Percentiles rank a stretch among this genome's conserved stretches.
Conservation (phyloP, 2,113 vertebrate species). For the Climacteris rufus region DNA sequence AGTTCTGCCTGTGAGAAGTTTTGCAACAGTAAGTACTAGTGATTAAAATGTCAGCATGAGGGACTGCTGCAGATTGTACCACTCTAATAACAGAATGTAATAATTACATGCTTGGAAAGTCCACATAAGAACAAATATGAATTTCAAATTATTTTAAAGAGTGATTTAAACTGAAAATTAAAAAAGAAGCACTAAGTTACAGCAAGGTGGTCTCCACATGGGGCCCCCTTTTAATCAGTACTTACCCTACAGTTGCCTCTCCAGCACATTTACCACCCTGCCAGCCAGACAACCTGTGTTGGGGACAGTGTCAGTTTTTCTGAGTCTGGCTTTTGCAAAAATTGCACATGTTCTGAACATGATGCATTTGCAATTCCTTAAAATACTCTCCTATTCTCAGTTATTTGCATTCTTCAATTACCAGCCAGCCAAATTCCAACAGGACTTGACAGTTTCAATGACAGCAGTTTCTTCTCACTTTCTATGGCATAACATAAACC, state of each 20-base stretch:
- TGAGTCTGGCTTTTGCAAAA: background rate
- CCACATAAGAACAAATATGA: conserved; percentile 24
- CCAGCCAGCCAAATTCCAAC: background rate
- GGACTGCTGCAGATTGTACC: conserved; percentile 5
- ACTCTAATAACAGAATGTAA: conserved; percentile 29
- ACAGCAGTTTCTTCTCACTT: background rate
- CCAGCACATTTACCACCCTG: background rate
- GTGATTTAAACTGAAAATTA: background rate
- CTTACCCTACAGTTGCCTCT: background rate
- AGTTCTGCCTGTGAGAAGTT: conserved; percentile 52
- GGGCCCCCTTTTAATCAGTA: background rate
- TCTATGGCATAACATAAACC: background rate
- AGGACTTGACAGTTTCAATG: background rate
- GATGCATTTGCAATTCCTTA: background rate
- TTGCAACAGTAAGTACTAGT: conserved; percentile 37
- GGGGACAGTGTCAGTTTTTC: background rate
- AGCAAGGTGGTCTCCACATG: background rate
- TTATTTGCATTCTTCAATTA: background rate
- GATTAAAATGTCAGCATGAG: conserved; percentile 71
- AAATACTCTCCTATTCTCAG: background rate
- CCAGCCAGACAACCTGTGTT: background rate
- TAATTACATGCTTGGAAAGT: conserved; percentile 40
- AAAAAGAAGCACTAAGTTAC: background rate
- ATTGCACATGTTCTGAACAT: background rate
- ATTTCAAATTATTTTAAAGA: background rate